phyloP scores from a whole-genome alignment of 2,888 invertebrate species.

The Ennomos fuscantarius region DNA sequence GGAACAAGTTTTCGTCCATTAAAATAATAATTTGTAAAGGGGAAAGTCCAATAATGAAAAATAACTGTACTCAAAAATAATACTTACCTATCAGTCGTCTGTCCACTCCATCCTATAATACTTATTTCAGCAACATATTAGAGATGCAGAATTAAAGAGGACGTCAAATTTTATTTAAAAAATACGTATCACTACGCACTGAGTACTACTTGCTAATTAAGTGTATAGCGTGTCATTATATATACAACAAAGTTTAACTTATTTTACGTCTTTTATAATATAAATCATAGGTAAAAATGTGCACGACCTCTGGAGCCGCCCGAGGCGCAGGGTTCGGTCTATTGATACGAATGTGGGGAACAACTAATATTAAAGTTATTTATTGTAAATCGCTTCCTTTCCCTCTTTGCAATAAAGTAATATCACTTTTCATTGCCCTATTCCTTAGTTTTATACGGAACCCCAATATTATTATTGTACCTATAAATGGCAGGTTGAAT shows the following conservation, averaged over 20 bases:
- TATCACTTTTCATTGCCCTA: conserved; percentile 42
- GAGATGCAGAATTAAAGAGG: too few relatives aligned
- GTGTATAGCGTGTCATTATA: too few relatives aligned
- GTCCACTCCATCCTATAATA: too few relatives aligned
- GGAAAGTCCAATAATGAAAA: too few relatives aligned
- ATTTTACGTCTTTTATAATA: not conserved
- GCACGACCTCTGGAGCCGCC: conserved; percentile 65
- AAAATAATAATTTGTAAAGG: too few relatives aligned
- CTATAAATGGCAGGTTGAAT: conserved; percentile 6
- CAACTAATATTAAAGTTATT: conserved; percentile 82
- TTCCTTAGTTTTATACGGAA: conserved; percentile 25
- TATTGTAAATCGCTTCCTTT: conserved; percentile 80
- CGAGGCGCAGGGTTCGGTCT: conserved; percentile 74
- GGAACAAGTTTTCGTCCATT: too few relatives aligned
- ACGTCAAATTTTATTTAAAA: too few relatives aligned
- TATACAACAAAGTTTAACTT: not conserved
- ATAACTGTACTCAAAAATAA: too few relatives aligned
- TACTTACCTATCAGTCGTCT: too few relatives aligned
- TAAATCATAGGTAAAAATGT: conserved; percentile 48
- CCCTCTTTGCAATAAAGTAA: conserved; percentile 65
- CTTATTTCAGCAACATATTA: too few relatives aligned
- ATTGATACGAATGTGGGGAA: conserved; percentile 81
- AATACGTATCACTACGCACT: too few relatives aligned
- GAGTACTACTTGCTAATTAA: too few relatives aligned
- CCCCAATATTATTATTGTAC: conserved; percentile 14